Conservation (phyloP, 2,888 invertebrate genomes). For the Noctuana brunneofusca region DNA sequence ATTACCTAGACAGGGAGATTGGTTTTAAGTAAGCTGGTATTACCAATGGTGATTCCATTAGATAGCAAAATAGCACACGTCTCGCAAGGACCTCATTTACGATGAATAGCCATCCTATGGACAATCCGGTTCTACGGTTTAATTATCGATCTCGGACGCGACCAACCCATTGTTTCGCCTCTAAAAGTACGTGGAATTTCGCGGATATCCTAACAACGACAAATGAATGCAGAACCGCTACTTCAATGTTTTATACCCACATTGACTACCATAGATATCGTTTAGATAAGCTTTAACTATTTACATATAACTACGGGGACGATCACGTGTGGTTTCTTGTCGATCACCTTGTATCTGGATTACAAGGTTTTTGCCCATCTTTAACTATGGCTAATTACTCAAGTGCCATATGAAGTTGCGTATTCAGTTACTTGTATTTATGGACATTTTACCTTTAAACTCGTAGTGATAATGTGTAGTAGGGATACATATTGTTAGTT, state of each 20-base stretch:
- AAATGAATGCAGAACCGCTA: constrained; percentile 29
- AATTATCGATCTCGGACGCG: constrained; percentile 60
- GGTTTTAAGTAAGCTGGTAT: constrained; percentile 44
- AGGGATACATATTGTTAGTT: no score
- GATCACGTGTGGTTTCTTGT: constrained; percentile 9
- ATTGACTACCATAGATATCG: constrained; percentile 32
- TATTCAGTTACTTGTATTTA: constrained; percentile 5
- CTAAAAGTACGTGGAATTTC: constrained; percentile 47
- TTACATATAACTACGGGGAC: constrained; percentile 23
- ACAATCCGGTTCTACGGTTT: constrained; percentile 63
- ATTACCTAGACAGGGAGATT: neutral
- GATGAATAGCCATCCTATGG: constrained; percentile 58
- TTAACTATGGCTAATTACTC: constrained; percentile 17
- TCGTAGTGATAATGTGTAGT: no score
- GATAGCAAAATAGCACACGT: constrained; percentile 61
- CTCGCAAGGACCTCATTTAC: constrained; percentile 66
- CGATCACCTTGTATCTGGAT: constrained; percentile 1
- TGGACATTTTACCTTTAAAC: neutral
- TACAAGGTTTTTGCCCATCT: constrained; percentile 22
- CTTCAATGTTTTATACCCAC: constrained; percentile 22
- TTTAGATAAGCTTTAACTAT: constrained; percentile 25
- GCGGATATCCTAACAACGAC: constrained; percentile 26
- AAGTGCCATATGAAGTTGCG: constrained; percentile 7
- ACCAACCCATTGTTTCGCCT: constrained; percentile 53
- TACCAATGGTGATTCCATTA: constrained; percentile 56